Base-by-base conservation (phyloP, 2,113 vertebrate genomes). In the Asarcornis scutulata region DNA sequence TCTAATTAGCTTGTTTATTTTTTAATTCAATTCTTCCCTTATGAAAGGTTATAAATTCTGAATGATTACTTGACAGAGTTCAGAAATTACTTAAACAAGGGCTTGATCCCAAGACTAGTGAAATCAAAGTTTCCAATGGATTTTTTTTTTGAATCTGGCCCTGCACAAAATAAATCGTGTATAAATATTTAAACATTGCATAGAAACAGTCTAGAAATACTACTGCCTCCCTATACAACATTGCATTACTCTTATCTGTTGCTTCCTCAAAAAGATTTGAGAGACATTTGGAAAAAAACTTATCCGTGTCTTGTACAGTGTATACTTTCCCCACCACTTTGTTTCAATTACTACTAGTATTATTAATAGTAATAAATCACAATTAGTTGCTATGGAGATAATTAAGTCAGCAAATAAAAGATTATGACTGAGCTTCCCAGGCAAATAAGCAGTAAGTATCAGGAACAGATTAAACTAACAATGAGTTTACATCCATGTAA, bases 381-480 rank as follows among this genome's bases (percentile, higher is more conserved):
- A 81, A 76, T 82, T 86, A 72, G 73, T 76, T 93, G 44, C 66
- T 87, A 52, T 62, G 58, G 91, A 93, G 59, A 63, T 62, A 86
- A 80, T 75, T 83, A 91, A 75, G 21, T 63, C n/a, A 55, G 53
- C 58, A 94, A 94, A 89, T 72, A 87, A 83, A 91, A 97, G 17
- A 87, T 55, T 88, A 76, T 48, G 23, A 86, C 36, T n/a, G 29
- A 82, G 29, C 12, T 93, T 86, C 56, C 6, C 1, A 91, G 63
- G 62, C 27, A 93, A 86, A 93, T 36, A 78, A 91, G 72, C 10
- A 75, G 15, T 44, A 90, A 83, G 29, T 21, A 72, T 62, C 10
- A 58, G 38, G 53, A 91, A 87, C 27, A 85, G 25, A 85, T 69
- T 66, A 79, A 95, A 76, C 18, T 40, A 72, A 29, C 29, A 94